Base-by-base conservation (phyloP, 2,888 invertebrate genomes). In the Dioctria linearis region DNA sequence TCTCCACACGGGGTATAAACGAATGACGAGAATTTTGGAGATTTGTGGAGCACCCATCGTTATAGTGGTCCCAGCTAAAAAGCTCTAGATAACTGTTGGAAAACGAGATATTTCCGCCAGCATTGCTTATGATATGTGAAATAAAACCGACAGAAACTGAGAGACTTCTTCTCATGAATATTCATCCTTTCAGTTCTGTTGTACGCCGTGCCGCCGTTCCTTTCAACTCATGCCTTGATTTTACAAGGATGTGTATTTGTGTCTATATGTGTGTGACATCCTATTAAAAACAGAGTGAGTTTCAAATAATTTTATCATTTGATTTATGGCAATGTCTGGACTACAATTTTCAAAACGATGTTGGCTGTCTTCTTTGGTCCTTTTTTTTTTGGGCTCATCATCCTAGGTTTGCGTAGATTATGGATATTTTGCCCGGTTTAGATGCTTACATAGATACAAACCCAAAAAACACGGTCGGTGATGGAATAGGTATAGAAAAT, bases 231-330 rank as follows among this genome's bases (percentile, higher is more conserved):
- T 59, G 13, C 25, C n/a, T 59, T 59, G n/a, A 59, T 59, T 13
- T 59, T 11, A 25, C 6, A 3, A 59, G n/a, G 3, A 13, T 25
- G 25, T 25, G 25, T 25, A 2, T 25, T 25, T 25, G 25, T 25
- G 25, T 25, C 25, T 25, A 25, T n/a, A 59, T 13, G 59, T 6
- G 4, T 25, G 5, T 11, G 13, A 5, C 13, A 11, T 13, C 13
- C 11, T 11, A 13, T 59, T 59, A 3, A 59, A 13, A 13, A 59
- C 13, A 13, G 13, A 59, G 13, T 5, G n/a, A 25, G 8, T n/a
- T 4, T 25, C 59, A 59, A 59, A 59, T 59, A 59, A 59, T 59
- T 59, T 59, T 25, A 59, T 59, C 59, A 59, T 59, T 59, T 59
- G 59, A 59, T 59, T 59, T 59, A 59, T 59, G 25, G 13, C 5